These are phyloP conservation scores for Mythimna vitellina DNA, from an alignment of 2,888 invertebrate genomes.

Conservation along the genomic window DNA sequence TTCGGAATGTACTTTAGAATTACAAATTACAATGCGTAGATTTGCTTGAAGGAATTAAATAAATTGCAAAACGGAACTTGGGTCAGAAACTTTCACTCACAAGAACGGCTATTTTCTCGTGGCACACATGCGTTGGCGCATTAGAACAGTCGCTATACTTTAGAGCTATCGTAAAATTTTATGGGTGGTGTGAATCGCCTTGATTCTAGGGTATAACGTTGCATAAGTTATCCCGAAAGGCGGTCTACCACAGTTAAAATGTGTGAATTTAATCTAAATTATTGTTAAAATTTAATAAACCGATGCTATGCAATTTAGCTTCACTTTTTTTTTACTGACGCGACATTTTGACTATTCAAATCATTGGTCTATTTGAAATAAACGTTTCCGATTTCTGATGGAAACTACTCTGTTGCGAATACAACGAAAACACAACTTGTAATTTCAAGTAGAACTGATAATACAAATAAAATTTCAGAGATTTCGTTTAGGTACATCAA, in stretches of 20 bases:
- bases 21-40: slow-evolving; percentile 41
- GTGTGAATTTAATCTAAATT: slow-evolving; percentile 55
- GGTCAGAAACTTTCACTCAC: slow-evolving; percentile 86
- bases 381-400: too few relatives aligned
- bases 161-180: slow-evolving; percentile 81
- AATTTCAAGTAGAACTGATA: background rate
- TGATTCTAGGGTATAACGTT: slow-evolving; percentile 69
- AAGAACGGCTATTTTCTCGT: slow-evolving; percentile 84
- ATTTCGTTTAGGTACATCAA: background rate
- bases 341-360: too few relatives aligned
- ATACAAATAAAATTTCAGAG: too few relatives aligned
- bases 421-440: background rate
- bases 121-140: slow-evolving; percentile 73
- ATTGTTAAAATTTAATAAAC: slow-evolving; percentile 49
- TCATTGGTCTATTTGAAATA: too few relatives aligned
- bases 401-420: slow-evolving; percentile 42
- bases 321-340: too few relatives aligned
- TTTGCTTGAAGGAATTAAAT: slow-evolving; percentile 73
- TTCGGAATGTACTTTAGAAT: background rate
- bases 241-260: slow-evolving; percentile 29
- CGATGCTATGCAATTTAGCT: too few relatives aligned
- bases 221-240: slow-evolving; percentile 68
- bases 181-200: slow-evolving; percentile 73
- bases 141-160: slow-evolving; percentile 68
- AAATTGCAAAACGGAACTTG: slow-evolving; percentile 85